phyloP scores from a whole-genome alignment of 1,140 invertebrate genomes.

The Rhopalosiphum maidis region DNA sequence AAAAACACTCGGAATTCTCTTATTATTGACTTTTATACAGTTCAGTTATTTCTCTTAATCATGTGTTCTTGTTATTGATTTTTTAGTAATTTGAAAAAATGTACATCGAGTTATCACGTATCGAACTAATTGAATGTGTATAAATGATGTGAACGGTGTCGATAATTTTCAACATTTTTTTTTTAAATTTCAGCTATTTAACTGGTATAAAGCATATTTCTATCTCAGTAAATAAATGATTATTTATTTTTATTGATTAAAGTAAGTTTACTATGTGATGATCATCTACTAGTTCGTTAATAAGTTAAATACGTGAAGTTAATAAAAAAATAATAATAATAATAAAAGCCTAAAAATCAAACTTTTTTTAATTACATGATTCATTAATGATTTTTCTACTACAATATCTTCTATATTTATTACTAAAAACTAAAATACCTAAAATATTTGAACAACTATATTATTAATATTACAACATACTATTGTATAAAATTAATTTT shows the following conservation, averaged over 20 bases:
- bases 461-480: background rate
- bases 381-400: background rate
- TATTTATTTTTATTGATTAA: background rate
- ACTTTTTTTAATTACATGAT: background rate
- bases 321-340: background rate
- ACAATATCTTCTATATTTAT: background rate
- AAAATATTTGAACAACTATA: background rate
- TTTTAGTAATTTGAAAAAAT: background rate
- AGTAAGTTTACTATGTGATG: no score
- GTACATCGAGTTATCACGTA: background rate
- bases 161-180: background rate
- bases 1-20: background rate
- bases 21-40: background rate
- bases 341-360: background rate
- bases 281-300: no score
- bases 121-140: background rate
- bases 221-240: background rate
- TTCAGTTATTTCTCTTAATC: background rate
- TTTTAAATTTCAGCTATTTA: background rate
- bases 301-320: no score
- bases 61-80: background rate
- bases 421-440: background rate
- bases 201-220: background rate
- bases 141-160: background rate
- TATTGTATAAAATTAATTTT: background rate